Base-by-base conservation (phyloP, 2,888 invertebrate genomes). In the Meliscaeva auricollis region DNA sequence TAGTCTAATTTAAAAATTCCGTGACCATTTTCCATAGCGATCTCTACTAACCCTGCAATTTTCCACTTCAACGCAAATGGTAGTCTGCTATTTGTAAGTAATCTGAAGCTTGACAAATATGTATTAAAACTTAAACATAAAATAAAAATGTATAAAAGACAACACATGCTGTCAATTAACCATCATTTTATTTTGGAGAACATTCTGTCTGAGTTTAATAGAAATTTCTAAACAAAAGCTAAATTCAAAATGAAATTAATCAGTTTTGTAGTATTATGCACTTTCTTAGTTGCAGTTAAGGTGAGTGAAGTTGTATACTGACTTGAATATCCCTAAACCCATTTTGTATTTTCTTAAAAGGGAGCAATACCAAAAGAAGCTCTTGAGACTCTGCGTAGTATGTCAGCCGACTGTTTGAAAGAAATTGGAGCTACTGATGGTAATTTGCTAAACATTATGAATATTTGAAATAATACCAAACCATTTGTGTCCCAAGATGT, bases 401-500 rank as follows among this genome's bases (percentile, higher is more conserved):
- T 62, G 17, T 1, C 52, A 17, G 30, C 17, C 7, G 58, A 7
- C 3, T 73, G 73, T n/a, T 6, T 50, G 0, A 38, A 32, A 6
- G 62, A 73, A 17, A 20, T 46, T 9, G 73, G 73, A 30, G 62
- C 62, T 30, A 17, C 50, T 41, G 73, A 73, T 0, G 73, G 73
- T 69, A 52, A 52, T 15, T 15, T 35, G 15, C 2, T n/a, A 0
- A 32, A 32, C 11, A 17, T 3, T 17, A 15, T 9, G 7, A 32
- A 32, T 9, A 38, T 38, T 38, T 38, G 7, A 38, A 38, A 26
- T 11, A 4, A 8, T 38, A 3, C 11, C 8, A 7, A 2, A 2
- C 2, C 11, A 38, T 46, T 6, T 15, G 6, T 3, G 2, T 0
- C 1, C 6, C 11, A 68, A 91, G 91, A 88, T 58, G 92, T 92